phyloP scores from a whole-genome alignment of 2,888 invertebrate genomes.

The Stegophylla sp. region DNA sequence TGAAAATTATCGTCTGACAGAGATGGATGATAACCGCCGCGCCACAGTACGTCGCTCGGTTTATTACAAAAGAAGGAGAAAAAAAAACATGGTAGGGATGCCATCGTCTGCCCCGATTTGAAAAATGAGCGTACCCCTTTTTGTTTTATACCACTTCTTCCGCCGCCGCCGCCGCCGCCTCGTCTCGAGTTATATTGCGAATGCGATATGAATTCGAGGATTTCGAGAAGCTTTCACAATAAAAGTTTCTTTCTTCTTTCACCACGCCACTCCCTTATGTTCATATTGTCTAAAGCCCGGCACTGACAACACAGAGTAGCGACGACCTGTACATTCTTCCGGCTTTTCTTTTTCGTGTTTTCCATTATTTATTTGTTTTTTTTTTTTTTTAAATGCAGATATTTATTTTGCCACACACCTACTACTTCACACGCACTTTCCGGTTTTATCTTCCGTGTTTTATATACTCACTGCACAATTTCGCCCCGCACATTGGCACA shows the following conservation, averaged over 20 bases:
- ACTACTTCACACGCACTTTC: neutral
- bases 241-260: constrained; percentile 39
- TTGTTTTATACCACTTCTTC: constrained; percentile 25
- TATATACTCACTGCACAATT: neutral
- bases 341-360: constrained; percentile 7
- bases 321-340: neutral
- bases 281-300: constrained; percentile 16
- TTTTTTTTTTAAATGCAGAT: neutral
- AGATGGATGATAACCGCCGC: constrained; percentile 42
- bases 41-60: neutral
- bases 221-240: constrained; percentile 48
- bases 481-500: neutral
- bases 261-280: neutral
- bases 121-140: constrained; percentile 52
- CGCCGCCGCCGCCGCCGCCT: neutral
- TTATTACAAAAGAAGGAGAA: constrained; percentile 37
- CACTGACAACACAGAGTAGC: constrained; percentile 42
- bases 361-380: neutral
- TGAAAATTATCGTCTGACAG: constrained; percentile 36
- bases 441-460: neutral
- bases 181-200: constrained; percentile 42
- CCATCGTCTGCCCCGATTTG: constrained; percentile 38
- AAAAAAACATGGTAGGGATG: neutral
- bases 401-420: neutral
- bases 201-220: constrained; percentile 51